Percentiles rank a stretch among this genome's conserved stretches.
These are phyloP conservation scores for Chaetoderma sp. DNA, from an alignment of 2,888 invertebrate genomes.

Conservation along the genomic window DNA sequence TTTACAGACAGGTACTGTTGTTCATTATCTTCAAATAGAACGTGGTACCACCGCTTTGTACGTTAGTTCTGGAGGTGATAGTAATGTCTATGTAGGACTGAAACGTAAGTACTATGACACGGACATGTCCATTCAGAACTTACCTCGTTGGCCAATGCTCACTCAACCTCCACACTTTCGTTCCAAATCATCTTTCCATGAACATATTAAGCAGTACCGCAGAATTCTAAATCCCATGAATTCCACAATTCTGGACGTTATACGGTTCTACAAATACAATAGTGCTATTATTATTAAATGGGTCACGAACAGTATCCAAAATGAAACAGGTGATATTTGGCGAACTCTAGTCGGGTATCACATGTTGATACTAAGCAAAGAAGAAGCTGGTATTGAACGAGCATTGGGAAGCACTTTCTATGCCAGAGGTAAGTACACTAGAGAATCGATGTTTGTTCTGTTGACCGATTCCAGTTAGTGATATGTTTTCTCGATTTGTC, in stretches of 20 bases:
- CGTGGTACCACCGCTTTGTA: conserved; percentile 49
- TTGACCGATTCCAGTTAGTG: too few species aligned
- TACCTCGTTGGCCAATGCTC: conserved; percentile 27
- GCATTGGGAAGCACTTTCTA: conserved; percentile 22
- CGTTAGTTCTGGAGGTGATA: conserved; percentile 40
- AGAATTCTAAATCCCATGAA: not conserved
- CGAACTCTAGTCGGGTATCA: conserved; percentile 6
- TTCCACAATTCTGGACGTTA: not conserved
- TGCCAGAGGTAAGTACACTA: conserved; percentile 19
- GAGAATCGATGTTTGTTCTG: too few species aligned
- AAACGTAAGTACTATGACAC: conserved; percentile 21
- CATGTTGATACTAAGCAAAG: conserved; percentile 22
- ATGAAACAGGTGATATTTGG: not conserved
- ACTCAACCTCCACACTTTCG: not conserved
- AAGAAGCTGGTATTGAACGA: conserved; percentile 25
- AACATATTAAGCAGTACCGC: not conserved
- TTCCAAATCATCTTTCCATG: not conserved
- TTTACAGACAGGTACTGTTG: conserved; percentile 41
- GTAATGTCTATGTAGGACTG: conserved; percentile 19
- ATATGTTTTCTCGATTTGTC: too few species aligned
- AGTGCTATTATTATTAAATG: not conserved
- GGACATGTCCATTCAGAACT: conserved; percentile 23
- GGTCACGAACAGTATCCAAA: not conserved
- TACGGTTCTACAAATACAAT: not conserved
- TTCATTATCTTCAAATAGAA: conserved; percentile 50